phyloP scores from a whole-genome alignment of 2,113 vertebrate species.

The Cochlearius cochlearius region DNA sequence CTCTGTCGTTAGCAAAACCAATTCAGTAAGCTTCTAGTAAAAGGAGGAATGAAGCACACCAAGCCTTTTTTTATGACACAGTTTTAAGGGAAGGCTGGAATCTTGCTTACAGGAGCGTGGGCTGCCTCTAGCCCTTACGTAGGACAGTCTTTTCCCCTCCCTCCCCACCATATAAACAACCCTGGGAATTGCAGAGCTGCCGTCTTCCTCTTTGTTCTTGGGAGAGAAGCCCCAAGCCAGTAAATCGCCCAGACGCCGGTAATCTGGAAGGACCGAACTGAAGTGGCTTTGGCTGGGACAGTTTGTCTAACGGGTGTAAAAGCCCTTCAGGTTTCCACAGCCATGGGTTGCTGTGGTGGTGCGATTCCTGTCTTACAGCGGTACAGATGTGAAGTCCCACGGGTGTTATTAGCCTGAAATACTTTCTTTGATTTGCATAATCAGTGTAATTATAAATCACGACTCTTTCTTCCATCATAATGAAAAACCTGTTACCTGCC shows the following conservation, averaged over 20 bases:
- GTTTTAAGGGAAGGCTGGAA: background rate
- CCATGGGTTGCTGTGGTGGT: background rate
- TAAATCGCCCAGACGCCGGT: background rate
- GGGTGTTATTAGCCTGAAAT: conserved; percentile 8
- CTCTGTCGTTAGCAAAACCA: background rate
- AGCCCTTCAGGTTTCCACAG: background rate
- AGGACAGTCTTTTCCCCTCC: fast-evolving
- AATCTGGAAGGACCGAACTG: background rate
- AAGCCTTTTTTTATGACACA: background rate
- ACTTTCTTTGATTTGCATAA: background rate
- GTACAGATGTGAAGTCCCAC: background rate
- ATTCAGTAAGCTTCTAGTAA: background rate
- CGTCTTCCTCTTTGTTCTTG: background rate
- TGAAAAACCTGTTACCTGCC: background rate
- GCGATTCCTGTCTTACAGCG: background rate
- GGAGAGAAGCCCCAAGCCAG: background rate
- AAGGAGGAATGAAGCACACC: background rate
- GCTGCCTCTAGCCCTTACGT: background rate
- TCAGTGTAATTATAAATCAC: background rate
- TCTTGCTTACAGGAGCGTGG: background rate
- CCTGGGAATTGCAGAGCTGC: background rate
- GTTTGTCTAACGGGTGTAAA: background rate
- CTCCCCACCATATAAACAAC: background rate
- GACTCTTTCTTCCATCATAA: background rate
- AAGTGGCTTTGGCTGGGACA: background rate